Evolutionary conservation across 1,140 invertebrate genomes (phyloP).

Genomic region (Drosophila kepulauana): DNA sequence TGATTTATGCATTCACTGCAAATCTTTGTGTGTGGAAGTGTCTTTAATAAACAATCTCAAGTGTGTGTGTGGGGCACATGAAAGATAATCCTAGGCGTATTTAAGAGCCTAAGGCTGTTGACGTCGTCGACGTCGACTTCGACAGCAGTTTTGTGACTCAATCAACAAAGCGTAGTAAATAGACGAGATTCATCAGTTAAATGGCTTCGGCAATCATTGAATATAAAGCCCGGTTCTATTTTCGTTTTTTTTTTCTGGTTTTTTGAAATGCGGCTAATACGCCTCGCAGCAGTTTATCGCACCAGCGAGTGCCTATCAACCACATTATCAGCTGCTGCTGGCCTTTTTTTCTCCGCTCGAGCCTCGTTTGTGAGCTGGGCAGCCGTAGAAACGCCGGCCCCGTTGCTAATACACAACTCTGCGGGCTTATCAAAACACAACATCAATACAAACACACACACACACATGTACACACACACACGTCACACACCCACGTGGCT

Average conservation of each 20-base stretch:
- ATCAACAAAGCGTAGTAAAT: too few relatives aligned
- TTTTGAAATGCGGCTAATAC: constrained; percentile 14
- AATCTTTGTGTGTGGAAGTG: too few relatives aligned
- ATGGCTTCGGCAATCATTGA: constrained; percentile 2
- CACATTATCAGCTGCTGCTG: background rate
- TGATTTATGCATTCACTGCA: too few relatives aligned
- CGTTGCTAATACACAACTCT: constrained; percentile 49
- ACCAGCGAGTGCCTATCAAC: constrained; percentile 6
- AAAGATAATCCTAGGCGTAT: too few relatives aligned
- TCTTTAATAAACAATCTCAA: too few relatives aligned
- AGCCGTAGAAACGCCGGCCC: constrained; percentile 73
- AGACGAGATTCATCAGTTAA: constrained; percentile 5
- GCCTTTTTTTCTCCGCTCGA: background rate
- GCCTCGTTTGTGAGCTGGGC: constrained; percentile 28
- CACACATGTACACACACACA: constrained; percentile 8
- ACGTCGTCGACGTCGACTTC: too few relatives aligned
- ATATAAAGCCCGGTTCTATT: background rate
- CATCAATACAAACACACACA: constrained; percentile 52
- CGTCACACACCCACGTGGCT: constrained; percentile 48
- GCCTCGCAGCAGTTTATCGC: constrained; percentile 7
- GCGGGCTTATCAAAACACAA: constrained; percentile 76
- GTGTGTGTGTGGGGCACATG: too few relatives aligned
- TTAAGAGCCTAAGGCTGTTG: too few relatives aligned
- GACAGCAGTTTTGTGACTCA: too few relatives aligned
- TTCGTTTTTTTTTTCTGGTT: too few relatives aligned